phyloP scores from a whole-genome alignment of 2,888 invertebrate species.

The Pardosa pseudoannulata region DNA sequence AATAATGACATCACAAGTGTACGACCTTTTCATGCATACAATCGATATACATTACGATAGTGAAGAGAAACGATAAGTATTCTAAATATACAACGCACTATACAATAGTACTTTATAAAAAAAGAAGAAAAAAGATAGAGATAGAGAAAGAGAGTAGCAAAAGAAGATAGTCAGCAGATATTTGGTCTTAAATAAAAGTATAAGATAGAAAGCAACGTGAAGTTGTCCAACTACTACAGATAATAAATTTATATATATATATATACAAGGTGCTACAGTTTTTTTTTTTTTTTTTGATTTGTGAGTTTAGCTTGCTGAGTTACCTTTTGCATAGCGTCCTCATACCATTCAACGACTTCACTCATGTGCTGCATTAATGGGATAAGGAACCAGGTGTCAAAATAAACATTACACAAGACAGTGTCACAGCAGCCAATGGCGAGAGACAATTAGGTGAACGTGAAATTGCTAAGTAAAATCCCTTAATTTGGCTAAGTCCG shows the following conservation, averaged over 20 bases:
- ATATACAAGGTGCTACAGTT: conserved; percentile 4
- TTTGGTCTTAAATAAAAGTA: neutral
- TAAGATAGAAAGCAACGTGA: neutral
- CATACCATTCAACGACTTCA: conserved; percentile 74
- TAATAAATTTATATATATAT: conserved; percentile 11
- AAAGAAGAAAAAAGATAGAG: neutral
- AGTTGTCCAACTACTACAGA: conserved; percentile 4
- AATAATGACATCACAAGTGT: neutral
- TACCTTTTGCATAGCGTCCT: conserved; percentile 73
- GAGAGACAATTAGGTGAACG: conserved; percentile 25
- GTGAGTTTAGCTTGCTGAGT: conserved; percentile 42
- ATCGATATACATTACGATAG: conserved; percentile 23
- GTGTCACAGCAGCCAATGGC: conserved; percentile 22
- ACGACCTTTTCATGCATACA: conserved; percentile 27
- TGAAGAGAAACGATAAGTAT: conserved; percentile 8
- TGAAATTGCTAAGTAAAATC: too few relatives aligned
- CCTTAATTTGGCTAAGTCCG: too few relatives aligned
- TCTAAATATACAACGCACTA: neutral
- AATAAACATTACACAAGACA: conserved; percentile 54
- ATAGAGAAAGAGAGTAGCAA: neutral
- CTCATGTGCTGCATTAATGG: conserved; percentile 74
- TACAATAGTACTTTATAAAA: conserved; percentile 16
- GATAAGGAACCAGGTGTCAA: conserved; percentile 70
- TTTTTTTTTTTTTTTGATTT: conserved; percentile 5
- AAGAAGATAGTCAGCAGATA: neutral